Evolutionary conservation across 2,113 vertebrate species (phyloP).

Genomic region (Limnothrissa miodon): DNA sequence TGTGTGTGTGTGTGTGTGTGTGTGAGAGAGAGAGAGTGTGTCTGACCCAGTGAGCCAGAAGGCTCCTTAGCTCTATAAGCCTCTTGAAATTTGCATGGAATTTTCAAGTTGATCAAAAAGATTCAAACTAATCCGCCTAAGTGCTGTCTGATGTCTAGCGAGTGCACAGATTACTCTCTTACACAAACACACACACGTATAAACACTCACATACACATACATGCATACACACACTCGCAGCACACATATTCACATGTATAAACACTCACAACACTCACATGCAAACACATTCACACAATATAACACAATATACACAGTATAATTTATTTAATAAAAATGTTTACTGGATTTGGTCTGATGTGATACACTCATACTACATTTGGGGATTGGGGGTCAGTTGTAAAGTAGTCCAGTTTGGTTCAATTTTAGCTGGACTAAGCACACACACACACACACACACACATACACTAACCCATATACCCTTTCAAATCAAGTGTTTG

Average conservation of each 20-base stretch:
- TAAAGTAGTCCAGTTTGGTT: no score
- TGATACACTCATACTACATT: no score
- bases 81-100: slow-evolving; percentile 49
- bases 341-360: no score
- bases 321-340: no score
- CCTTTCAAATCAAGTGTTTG: not conserved
- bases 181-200: not conserved
- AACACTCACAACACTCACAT: not conserved
- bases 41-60: slow-evolving; percentile 40
- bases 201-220: not conserved
- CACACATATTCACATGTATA: no score
- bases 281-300: no score
- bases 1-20: slow-evolving; percentile 5
- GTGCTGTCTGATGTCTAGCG: no score
- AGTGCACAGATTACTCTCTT: no score
- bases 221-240: not conserved
- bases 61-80: slow-evolving; percentile 47
- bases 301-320: no score
- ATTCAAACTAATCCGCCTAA: slow-evolving; percentile 28
- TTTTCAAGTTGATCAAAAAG: slow-evolving; percentile 48
- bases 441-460: no score
- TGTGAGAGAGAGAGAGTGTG: not conserved
- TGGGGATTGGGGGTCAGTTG: no score
- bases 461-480: not conserved
- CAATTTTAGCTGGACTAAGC: no score